phyloP scores from a whole-genome alignment of 2,888 invertebrate genomes.

The Platypus cylindrus region DNA sequence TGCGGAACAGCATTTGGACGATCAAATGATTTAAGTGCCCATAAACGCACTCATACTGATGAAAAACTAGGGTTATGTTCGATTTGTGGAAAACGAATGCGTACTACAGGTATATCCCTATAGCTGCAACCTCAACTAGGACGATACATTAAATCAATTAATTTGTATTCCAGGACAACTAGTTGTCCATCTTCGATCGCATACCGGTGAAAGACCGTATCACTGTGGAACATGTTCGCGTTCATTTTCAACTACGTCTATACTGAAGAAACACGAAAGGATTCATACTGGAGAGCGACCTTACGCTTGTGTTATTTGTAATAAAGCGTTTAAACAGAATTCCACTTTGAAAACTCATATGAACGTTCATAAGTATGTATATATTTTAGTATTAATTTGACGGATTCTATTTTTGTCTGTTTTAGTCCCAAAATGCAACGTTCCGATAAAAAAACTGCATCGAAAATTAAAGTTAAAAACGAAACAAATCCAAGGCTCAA shows the following conservation, averaged over 20 bases:
- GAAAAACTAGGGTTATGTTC: slow-evolving; percentile 38
- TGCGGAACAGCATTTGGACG: slow-evolving; percentile 33
- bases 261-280: slow-evolving; percentile 25
- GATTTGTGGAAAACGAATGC: slow-evolving; percentile 30
- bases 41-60: slow-evolving; percentile 36
- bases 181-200: slow-evolving; percentile 22
- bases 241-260: slow-evolving; percentile 25
- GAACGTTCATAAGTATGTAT: slow-evolving; percentile 21
- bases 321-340: slow-evolving; percentile 27
- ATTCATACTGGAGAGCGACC: slow-evolving; percentile 31
- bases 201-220: slow-evolving; percentile 30
- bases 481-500: too few species aligned
- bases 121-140: too few species aligned
- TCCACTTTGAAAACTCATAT: slow-evolving; percentile 27
- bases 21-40: slow-evolving; percentile 32
- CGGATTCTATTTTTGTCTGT: too few species aligned
- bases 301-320: slow-evolving; percentile 27
- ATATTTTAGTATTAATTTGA: too few species aligned
- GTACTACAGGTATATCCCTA: slow-evolving; percentile 28
- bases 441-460: too few species aligned
- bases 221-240: slow-evolving; percentile 24
- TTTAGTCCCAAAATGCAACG: neutral
- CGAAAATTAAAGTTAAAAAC: too few species aligned
- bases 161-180: slow-evolving; percentile 15
- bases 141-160: too few species aligned